Evolutionary conservation across 2,888 invertebrate species (phyloP), one percentile per base, ranked within the genome.

Genomic region (Nemoura dubitans): DNA sequence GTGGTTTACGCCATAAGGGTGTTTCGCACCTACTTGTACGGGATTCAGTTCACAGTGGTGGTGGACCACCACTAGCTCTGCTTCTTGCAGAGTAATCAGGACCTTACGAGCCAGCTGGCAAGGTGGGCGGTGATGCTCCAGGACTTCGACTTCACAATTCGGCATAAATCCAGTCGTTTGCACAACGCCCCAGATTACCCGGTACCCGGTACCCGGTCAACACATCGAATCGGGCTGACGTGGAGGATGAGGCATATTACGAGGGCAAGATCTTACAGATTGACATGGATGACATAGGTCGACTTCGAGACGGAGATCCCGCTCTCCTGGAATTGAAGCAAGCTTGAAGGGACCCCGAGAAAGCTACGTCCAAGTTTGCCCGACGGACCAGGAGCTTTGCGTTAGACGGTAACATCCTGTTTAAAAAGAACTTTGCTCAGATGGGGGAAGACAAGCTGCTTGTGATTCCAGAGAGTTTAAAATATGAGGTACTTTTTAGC

Each of bases 401-500:
- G 29, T 29, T 86, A 27, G 36, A 83, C 26, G 30, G 78, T 6
- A 78, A 30, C 3, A 78, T 86, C 2, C 76, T 86, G 28, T 86
- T 27, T 26, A 77, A 36, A 26, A 86, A 86, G 42, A 86, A 86
- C 28, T 25, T 80, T 27, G 43, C 16, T 2, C n/a, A 14, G 10
- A 80, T 10, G 27, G 86, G 43, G 25, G 42, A 25, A n/a, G 28
- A 36, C 27, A 78, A 16, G 21, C 29, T 86, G 28, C 42, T 89
- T 42, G 88, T 85, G 0, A 78, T 88, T 0, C 87, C 89, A 0
- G 10, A 76, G 0, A 59, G 78, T 10, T n/a, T 89, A n/a, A n/a
- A 86, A 3, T 84, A 85, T 0, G 86, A 88, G 21, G 78, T 89
- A 0, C n/a, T 89, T 3, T 28, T 43, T 10, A 42, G 86, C 26